phyloP scores from a whole-genome alignment of 2,888 invertebrate species.

The Odontocerum albicorne region DNA sequence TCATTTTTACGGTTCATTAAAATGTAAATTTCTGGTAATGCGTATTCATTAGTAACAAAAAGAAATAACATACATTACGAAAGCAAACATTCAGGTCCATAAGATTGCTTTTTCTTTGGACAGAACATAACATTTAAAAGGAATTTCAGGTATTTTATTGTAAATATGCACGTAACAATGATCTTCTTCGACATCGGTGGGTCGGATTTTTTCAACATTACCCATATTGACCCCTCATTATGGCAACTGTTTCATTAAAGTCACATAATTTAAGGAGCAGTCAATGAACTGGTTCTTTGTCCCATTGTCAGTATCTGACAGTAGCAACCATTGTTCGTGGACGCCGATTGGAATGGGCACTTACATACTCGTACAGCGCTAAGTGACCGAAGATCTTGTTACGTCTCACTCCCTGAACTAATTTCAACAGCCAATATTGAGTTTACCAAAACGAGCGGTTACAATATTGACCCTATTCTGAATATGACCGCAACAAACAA shows the following conservation, averaged over 20 bases:
- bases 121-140: no score
- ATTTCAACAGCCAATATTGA: constrained; percentile 31
- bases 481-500: constrained; percentile 11
- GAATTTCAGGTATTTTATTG: no score
- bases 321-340: constrained; percentile 6
- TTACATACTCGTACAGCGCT: no score
- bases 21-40: constrained; percentile 17
- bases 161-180: no score
- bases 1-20: constrained; percentile 13
- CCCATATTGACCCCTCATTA: constrained; percentile 29
- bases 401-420: constrained; percentile 31
- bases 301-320: constrained; percentile 7
- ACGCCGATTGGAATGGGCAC: background rate
- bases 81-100: no score
- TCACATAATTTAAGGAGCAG: constrained; percentile 18
- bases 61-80: no score
- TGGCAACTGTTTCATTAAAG: constrained; percentile 13
- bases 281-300: constrained; percentile 26
- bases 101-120: no score
- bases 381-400: constrained; percentile 30
- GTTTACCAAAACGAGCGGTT: constrained; percentile 14
- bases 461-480: constrained; percentile 17
- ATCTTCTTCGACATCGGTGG: no score
- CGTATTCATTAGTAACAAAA: constrained; percentile 23
- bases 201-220: no score